Conservation (phyloP, 2,113 vertebrate genomes). For the Oryzias celebensis region DNA sequence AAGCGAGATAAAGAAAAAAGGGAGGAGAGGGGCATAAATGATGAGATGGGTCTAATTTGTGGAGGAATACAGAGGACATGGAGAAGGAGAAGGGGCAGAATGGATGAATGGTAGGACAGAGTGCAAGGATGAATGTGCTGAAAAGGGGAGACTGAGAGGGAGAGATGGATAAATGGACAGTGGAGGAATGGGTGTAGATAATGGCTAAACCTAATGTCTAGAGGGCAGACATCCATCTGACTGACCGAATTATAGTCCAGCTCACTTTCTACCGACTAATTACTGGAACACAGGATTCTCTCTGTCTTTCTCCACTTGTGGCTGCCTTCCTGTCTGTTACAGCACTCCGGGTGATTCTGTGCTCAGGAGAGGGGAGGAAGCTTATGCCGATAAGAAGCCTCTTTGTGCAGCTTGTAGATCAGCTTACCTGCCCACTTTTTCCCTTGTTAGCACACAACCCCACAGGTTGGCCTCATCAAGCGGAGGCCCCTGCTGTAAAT, state of each 20-base stretch:
- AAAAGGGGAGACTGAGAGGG: conserved; percentile 29
- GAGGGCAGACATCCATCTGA: conserved; percentile 74
- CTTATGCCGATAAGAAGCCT: conserved; percentile 36
- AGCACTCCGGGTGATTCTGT: conserved; percentile 42
- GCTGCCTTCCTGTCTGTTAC: conserved; percentile 31
- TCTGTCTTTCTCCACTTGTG: conserved; percentile 37
- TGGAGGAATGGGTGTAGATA: conserved; percentile 66
- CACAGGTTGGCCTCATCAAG: conserved; percentile 28
- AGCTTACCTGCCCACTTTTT: conserved; percentile 53
- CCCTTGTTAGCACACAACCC: conserved; percentile 54
- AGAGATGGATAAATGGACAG: conserved; percentile 62
- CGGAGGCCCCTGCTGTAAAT: conserved; percentile 46
- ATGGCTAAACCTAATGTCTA: conserved; percentile 72
- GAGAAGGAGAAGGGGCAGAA: conserved; percentile 23
- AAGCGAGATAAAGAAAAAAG: conserved; percentile 6
- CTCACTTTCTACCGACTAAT: conserved; percentile 71
- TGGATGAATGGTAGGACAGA: conserved; percentile 41
- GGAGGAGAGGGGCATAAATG: conserved; percentile 47
- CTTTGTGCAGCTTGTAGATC: conserved; percentile 48
- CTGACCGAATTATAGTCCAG: conserved; percentile 68
- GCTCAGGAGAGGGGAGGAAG: conserved; percentile 50
- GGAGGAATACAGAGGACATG: conserved; percentile 50
- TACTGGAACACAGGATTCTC: conserved; percentile 63
- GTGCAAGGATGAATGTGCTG: conserved; percentile 49
- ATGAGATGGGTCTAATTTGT: conserved; percentile 58